Conservation (phyloP, 1,140 invertebrate species). For the Tribolium castaneum region DNA sequence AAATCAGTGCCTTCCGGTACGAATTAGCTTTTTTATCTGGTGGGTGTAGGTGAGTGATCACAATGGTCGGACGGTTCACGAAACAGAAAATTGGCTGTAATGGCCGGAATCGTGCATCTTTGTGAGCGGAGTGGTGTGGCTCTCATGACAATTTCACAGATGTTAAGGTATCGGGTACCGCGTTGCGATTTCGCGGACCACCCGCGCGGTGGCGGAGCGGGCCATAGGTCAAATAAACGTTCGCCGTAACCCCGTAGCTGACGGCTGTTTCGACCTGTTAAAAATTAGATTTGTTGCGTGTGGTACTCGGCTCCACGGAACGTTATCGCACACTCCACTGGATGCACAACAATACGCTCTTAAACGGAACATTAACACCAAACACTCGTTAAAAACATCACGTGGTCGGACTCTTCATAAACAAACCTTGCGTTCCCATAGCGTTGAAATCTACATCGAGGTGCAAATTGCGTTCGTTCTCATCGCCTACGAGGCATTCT, state of each 20-base stretch:
- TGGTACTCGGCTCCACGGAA: slow-evolving; percentile 41
- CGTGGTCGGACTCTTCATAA: slow-evolving; percentile 33
- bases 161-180: slow-evolving; percentile 20
- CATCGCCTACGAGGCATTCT: slow-evolving; percentile 17
- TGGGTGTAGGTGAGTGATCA: slow-evolving; percentile 56
- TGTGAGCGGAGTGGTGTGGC: background rate
- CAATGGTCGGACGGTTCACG: slow-evolving; percentile 48
- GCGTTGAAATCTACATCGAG: slow-evolving; percentile 14
- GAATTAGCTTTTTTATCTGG: slow-evolving; percentile 58
- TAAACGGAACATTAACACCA: slow-evolving; percentile 42
- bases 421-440: slow-evolving; percentile 19
- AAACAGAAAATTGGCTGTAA: slow-evolving; percentile 56
- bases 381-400: slow-evolving; percentile 36
- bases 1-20: slow-evolving; percentile 60
- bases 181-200: slow-evolving; percentile 38
- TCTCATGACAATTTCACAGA: slow-evolving; percentile 31
- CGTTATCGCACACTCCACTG: slow-evolving; percentile 41
- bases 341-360: slow-evolving; percentile 42
- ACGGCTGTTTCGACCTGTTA: slow-evolving; percentile 46
- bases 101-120: slow-evolving; percentile 36
- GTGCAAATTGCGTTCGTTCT: slow-evolving; percentile 22
- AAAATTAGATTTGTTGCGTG: slow-evolving; percentile 50
- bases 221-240: slow-evolving; percentile 46
- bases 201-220: slow-evolving; percentile 37
- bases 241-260: slow-evolving; percentile 41